phyloP scores from a whole-genome alignment of 1,140 invertebrate genomes.

The Amphibalanus amphitrite region DNA sequence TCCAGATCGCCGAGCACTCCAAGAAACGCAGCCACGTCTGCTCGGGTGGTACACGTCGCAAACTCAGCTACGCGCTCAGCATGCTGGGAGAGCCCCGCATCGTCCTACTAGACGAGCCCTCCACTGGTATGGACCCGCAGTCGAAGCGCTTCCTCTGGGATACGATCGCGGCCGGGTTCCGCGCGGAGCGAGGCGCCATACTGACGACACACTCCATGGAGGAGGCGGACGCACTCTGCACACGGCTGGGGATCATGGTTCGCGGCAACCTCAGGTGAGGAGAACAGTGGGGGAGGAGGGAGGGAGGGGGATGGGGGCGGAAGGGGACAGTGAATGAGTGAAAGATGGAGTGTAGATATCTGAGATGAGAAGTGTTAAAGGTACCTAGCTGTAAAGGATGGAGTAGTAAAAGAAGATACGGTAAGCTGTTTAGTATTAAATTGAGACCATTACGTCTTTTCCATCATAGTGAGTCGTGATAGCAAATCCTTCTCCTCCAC shows the following conservation, averaged over 20 bases:
- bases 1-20: conserved; percentile 62
- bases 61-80: conserved; percentile 71
- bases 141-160: conserved; percentile 85
- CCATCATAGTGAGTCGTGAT: too few species aligned
- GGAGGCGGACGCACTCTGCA: conserved; percentile 68
- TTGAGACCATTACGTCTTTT: too few species aligned
- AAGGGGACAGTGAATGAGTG: too few species aligned
- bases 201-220: conserved; percentile 85
- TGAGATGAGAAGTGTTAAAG: too few species aligned
- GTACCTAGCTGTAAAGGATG: too few species aligned
- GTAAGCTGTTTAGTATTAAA: too few species aligned
- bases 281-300: conserved; percentile 2
- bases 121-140: conserved; percentile 81
- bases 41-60: conserved; percentile 78
- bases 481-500: too few species aligned
- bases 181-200: conserved; percentile 58
- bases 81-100: conserved; percentile 47
- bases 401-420: too few species aligned
- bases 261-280: conserved; percentile 46
- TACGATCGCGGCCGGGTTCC: conserved; percentile 39
- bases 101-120: conserved; percentile 58
- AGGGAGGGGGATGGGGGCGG: too few species aligned
- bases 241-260: conserved; percentile 63
- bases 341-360: too few species aligned
- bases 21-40: conserved; percentile 58